Evolutionary conservation across 2,888 invertebrate genomes (phyloP), one percentile per base, ranked within the genome.

Genomic region (Tuberolachnus salignus): DNA sequence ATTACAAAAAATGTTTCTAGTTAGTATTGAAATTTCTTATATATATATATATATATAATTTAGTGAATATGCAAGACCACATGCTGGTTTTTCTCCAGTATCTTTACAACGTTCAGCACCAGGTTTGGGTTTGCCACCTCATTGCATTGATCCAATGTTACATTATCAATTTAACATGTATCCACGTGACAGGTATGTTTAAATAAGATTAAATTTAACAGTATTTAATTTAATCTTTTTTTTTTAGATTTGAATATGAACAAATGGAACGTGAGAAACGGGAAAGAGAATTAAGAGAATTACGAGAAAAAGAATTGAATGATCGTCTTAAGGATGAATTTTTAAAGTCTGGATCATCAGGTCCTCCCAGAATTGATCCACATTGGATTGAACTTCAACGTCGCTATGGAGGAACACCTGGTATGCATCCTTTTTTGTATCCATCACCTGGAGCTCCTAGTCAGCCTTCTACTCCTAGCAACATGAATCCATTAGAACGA

Each of bases 331-430:
- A 96, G 87, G 95, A 95, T 84, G 97, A 95, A 85, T 88, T 95
- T 82, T 87, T 93, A 87, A 92, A 97, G 87, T 90, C 89, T 85
- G 83, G 83, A 19, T 89, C 90, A 70, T 88, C 91, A 81, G 88
- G 85, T 82, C 84, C 84, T 19, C 84, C 83, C 80, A 84, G 84
- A 19, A 82, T 84, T 21, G 85, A 85, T 82, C 87, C 88, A 21
- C 88, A 90, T 84, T 90, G 96, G 95, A 86, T 97, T 83, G 97
- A 97, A 85, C 91, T 97, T 85, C 97, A 97, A 85, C 88, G 95
- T 84, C 88, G 93, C 84, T 92, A 90, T 83, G 86, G 86, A 2
- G 16, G 89, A 87, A 69, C 88, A 3, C 87, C 86, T 80, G 86
- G 85, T 19, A 88, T 92, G 57, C 90, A 90, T 83, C 92, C 92